These are phyloP conservation scores for Nesoenas mayeri DNA, from an alignment of 2,113 vertebrate species.

Conservation along the genomic window DNA sequence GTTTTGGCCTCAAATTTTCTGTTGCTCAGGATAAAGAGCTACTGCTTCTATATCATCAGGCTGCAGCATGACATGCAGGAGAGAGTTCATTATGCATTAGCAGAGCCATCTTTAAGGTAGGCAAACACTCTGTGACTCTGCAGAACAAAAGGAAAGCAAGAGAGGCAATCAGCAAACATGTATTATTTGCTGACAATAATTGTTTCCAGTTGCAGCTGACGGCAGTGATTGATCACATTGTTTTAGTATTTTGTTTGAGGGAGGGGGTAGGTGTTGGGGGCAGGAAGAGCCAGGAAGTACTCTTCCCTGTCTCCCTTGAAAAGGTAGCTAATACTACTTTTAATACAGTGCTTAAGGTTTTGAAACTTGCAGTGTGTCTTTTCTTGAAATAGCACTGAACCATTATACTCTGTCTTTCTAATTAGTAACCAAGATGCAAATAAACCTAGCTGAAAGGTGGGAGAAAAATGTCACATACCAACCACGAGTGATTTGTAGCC, in stretches of 20 bases:
- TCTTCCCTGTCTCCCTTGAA: neutral
- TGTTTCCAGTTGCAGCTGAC: neutral
- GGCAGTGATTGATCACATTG: neutral
- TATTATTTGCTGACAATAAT: neutral
- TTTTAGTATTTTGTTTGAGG: neutral
- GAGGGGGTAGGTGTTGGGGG: neutral
- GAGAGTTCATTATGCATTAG: conserved; percentile 40
- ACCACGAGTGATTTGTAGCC: neutral
- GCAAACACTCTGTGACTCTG: neutral
- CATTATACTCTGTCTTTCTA: neutral
- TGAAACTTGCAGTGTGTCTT: neutral
- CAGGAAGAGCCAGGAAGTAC: neutral
- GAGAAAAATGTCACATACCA: neutral
- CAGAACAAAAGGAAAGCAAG: neutral
- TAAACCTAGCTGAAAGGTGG: neutral
- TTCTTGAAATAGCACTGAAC: neutral
- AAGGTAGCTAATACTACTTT: neutral
- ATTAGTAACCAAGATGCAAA: neutral
- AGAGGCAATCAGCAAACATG: neutral
- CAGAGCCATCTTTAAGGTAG: conserved; percentile 14
- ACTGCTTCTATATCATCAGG: neutral
- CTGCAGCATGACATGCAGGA: conserved; percentile 16
- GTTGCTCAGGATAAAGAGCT: neutral
- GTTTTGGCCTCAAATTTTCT: conserved; percentile 20
- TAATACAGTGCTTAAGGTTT: neutral